Evolutionary conservation across 2,797 vertebrate species (phyloP).

Genomic region (Crypturellus tataupa): DNA sequence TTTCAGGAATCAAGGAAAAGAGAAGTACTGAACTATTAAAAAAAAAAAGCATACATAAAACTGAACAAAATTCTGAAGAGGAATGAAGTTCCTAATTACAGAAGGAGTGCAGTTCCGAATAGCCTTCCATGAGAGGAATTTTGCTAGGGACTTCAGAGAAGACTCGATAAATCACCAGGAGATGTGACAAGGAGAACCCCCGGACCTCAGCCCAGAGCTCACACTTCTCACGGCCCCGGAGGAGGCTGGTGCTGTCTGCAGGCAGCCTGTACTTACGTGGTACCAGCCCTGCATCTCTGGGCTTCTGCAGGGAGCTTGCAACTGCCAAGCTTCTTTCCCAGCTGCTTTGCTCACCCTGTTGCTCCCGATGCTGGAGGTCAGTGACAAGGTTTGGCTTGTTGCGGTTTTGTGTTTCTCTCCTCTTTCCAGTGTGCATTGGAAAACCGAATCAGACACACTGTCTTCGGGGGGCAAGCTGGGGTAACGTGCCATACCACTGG

Average conservation of each 20-base stretch:
- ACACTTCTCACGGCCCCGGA: fast-evolving
- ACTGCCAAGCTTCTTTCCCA: neutral
- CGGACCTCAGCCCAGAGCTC: neutral
- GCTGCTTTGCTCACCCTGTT: no score
- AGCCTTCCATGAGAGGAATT: neutral
- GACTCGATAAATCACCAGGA: neutral
- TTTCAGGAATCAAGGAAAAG: neutral
- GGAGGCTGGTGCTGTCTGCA: neutral
- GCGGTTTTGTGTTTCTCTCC: no score
- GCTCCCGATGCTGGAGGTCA: neutral
- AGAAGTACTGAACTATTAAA: neutral
- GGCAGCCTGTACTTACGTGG: no score
- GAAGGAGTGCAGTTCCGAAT: neutral
- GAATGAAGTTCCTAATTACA: neutral
- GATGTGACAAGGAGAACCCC: neutral
- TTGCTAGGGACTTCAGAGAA: fast-evolving
- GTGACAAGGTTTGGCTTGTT: neutral
- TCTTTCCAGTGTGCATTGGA: neutral
- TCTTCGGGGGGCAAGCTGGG: neutral
- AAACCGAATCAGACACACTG: neutral
- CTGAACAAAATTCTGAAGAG: neutral
- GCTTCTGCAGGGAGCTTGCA: neutral
- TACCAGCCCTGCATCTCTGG: neutral
- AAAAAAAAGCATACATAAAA: neutral
- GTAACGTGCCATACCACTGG: neutral